Base-by-base conservation (phyloP, 2,113 vertebrate genomes). In the Capreolus pygargus region DNA sequence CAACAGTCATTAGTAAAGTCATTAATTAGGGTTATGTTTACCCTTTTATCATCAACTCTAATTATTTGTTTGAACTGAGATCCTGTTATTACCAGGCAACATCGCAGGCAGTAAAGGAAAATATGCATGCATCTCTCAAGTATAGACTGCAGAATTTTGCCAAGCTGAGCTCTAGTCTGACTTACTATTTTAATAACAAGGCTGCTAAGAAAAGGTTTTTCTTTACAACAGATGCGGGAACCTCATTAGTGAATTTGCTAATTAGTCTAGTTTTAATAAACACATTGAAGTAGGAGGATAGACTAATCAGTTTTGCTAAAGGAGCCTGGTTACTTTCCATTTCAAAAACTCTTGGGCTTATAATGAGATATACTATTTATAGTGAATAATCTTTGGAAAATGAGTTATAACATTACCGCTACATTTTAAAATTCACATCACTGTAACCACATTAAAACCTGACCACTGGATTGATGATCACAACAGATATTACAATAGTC, bases 191-290 rank as follows among this genome's bases (percentile, higher is more conserved):
- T 94, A 95, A 94, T 97, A 97, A 92, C 39, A 74, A 89, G n/a
- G 10, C 83, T 94, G 55, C 55, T 74, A 86, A 86, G 89, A 54
- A 89, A 54, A 88, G 16, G 7, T 33, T 95, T 97, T 86, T 36
- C 54, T 84, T 96, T 94, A 45, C 4, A 84, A 89, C 45, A 30
- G 25, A 94, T 70, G 81, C 27, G 86, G 39, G 30, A 85, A 60
- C 5, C 90, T 98, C 93, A 96, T 98, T 98, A 98, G 64, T 87
- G 81, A 92, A 93, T 76, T 97, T 84, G 14, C 74, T 96, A 97
- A 97, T 98, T 95, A 97, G 84, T 55, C 84, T 95, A 74, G 33
- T 54, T 95, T 97, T 91, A 88, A 89, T 95, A 96, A 95, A 88
- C 70, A 95, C 78, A 89, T 28, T 96, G 90, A 97, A 88, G 47